Percentiles rank a stretch among this genome's conserved stretches.
phyloP scores from a whole-genome alignment of 2,113 vertebrate species.

The Gnathonemus echidnorhynchus region DNA sequence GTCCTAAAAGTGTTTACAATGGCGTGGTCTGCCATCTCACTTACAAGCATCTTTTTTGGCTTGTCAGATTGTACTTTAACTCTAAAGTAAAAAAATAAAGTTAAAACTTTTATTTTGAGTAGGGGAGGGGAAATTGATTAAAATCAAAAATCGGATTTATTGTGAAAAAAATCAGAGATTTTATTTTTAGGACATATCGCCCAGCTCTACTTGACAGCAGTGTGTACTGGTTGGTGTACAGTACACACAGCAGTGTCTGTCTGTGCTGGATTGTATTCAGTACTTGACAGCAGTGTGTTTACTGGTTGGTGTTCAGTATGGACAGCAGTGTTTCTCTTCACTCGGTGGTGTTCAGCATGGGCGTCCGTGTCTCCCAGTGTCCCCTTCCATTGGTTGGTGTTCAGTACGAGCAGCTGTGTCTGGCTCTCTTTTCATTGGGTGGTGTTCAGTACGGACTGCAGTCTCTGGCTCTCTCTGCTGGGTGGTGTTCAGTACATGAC shows the following conservation, averaged over 20 bases:
- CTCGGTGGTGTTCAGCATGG: background rate
- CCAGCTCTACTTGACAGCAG: background rate
- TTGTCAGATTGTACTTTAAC: no score
- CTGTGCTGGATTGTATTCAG: background rate
- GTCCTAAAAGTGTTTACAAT: no score
- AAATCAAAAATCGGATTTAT: no score
- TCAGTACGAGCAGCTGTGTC: background rate
- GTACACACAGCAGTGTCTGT: background rate
- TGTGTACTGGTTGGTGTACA: background rate
- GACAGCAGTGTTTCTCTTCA: background rate
- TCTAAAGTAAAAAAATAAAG: no score
- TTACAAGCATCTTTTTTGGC: no score
- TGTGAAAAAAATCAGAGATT: no score
- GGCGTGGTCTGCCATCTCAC: no score
- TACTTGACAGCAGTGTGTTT: background rate
- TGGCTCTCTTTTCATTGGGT: background rate
- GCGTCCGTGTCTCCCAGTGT: background rate
- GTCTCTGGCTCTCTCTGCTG: background rate
- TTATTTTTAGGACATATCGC: no score
- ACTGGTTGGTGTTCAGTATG: background rate
- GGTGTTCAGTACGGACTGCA: background rate
- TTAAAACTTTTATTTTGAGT: no score
- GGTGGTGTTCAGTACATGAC: background rate
- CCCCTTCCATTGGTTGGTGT: background rate
- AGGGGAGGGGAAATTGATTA: no score